Conservation (phyloP, 1,140 invertebrate species). For the Centruroides vittatus region DNA sequence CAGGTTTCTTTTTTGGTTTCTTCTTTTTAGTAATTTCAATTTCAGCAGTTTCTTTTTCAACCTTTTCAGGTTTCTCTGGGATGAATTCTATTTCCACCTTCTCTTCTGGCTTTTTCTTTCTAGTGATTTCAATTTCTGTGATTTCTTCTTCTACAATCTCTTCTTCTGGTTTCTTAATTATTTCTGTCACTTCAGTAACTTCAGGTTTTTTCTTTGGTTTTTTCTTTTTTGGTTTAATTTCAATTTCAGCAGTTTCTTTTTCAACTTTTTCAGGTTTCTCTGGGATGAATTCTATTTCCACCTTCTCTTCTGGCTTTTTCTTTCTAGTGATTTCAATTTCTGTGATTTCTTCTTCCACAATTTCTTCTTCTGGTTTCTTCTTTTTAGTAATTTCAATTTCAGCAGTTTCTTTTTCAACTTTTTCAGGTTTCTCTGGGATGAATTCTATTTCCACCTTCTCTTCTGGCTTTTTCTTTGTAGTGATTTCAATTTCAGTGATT, state of each 20-base stretch:
- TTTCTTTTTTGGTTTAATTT: not conserved
- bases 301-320: not conserved
- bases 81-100: too few relatives aligned
- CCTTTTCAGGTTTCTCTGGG: too few relatives aligned
- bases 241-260: not conserved
- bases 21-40: not conserved
- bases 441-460: not conserved
- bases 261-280: not conserved
- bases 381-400: not conserved
- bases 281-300: not conserved
- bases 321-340: not conserved
- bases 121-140: too few relatives aligned
- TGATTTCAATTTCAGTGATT: not conserved
- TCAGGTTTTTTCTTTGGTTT: not conserved
- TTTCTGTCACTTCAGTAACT: not conserved
- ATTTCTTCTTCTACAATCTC: not conserved
- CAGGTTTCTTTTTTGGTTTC: not conserved
- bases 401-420: not conserved
- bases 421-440: not conserved
- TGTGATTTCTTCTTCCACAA: not conserved
- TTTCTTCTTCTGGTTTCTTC: too few relatives aligned
- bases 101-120: too few relatives aligned
- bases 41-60: not conserved
- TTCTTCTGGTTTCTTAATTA: not conserved
- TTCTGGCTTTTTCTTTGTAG: not conserved